A percentile compares a stretch with the other conserved stretches of the same genome.
Conservation (phyloP, 2,797 vertebrate genomes). For the Phrynocephalus vlangalii region DNA sequence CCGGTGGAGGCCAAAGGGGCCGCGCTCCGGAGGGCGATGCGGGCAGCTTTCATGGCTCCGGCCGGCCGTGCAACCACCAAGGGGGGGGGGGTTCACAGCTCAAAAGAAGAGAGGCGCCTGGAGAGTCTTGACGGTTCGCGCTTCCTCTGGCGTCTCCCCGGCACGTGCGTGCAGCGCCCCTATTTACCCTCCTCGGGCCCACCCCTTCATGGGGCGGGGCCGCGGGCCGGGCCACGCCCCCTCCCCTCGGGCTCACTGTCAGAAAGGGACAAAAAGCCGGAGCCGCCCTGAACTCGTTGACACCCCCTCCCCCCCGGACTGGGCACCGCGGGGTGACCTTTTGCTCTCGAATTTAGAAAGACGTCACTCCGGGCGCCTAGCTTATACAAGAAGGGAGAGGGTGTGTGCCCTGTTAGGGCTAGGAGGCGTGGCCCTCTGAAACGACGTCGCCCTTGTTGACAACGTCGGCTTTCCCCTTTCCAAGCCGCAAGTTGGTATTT, state of each 20-base stretch:
- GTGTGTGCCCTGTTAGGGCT: neutral
- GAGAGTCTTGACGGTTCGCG: too few species aligned
- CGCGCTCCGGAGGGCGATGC: conserved; percentile 72
- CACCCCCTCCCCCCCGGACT: too few species aligned
- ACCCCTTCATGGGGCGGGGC: conserved; percentile 14
- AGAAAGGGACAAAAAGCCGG: neutral
- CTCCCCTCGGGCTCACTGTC: neutral
- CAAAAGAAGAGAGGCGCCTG: too few species aligned
- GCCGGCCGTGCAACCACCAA: too few species aligned
- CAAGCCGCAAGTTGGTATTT: too few species aligned
- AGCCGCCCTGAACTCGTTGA: neutral
- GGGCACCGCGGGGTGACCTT: neutral
- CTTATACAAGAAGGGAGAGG: neutral
- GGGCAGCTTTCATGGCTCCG: conserved; percentile 74
- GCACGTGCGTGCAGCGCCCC: conserved; percentile 34
- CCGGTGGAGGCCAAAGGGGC: conserved; percentile 57
- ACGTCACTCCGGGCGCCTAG: neutral
- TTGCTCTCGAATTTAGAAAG: neutral
- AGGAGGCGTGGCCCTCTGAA: conserved; percentile 7
- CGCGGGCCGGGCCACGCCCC: neutral
- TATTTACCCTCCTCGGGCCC: conserved; percentile 53
- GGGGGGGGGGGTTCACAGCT: too few species aligned
- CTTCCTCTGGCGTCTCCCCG: too few species aligned
- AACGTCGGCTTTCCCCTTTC: neutral
- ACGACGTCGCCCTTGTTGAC: conserved; percentile 5